These are phyloP conservation scores for rabbit (Oryctolagus cuniculus) DNA, from an alignment of 2,113 vertebrate species.

Conservation along the genomic window mOryCun1.1 NC_091432.1:144558501-144559000, in stretches of 20 bases:
- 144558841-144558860: background rate
- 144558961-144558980: too few species aligned
- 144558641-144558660: background rate
- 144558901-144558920: too few species aligned
- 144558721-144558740: background rate
- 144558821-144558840: background rate
- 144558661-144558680: background rate
- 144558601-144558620: background rate
- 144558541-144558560: too few species aligned
- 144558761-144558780: background rate
- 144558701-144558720: background rate
- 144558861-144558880: background rate
- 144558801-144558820: background rate
- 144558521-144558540: too few species aligned
- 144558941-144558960: too few species aligned
- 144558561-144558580: too few species aligned
- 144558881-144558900: background rate
- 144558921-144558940: too few species aligned
- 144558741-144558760: background rate
- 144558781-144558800: background rate
- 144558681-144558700: background rate
- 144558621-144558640: background rate
- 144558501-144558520: too few species aligned
- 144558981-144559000: too few species aligned
- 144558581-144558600: too few species aligned